Conservation (phyloP, 2,113 vertebrate species). For the Hoplias malabaricus region DNA sequence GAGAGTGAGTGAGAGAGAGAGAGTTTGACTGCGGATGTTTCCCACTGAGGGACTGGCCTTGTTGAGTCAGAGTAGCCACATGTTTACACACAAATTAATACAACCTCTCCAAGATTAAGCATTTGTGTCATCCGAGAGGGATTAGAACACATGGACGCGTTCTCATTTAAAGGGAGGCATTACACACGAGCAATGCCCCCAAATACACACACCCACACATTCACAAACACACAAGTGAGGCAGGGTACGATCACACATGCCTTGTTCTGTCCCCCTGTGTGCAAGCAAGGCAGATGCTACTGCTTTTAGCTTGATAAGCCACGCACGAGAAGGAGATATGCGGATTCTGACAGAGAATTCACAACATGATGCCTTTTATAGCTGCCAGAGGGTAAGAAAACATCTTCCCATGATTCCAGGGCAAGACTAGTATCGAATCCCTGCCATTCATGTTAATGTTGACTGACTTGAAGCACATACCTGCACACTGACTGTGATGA, state of each 20-base stretch:
- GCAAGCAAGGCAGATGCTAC: background rate
- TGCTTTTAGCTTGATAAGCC: slow-evolving; percentile 24
- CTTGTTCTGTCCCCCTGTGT: slow-evolving; percentile 14
- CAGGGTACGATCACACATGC: background rate
- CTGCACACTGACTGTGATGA: background rate
- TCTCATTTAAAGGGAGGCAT: background rate
- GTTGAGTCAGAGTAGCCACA: background rate
- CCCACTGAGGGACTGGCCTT: background rate
- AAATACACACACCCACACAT: background rate
- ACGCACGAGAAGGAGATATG: background rate
- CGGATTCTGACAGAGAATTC: slow-evolving; percentile 14
- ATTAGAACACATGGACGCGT: slow-evolving; percentile 17
- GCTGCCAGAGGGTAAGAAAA: slow-evolving; percentile 10
- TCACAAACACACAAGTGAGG: slow-evolving; percentile 2
- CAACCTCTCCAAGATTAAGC: slow-evolving; percentile 29
- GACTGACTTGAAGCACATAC: background rate
- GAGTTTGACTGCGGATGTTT: background rate
- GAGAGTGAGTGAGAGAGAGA: background rate
- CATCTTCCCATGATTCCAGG: slow-evolving; percentile 12
- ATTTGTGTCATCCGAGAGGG: slow-evolving; percentile 26
- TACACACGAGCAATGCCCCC: background rate
- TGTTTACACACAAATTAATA: slow-evolving; percentile 38
- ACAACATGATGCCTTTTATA: slow-evolving; percentile 20
- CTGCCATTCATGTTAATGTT: background rate
- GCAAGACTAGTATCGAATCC: background rate